phyloP scores from a whole-genome alignment of 2,113 vertebrate genomes.

The Gymnorhina tibicen region DNA sequence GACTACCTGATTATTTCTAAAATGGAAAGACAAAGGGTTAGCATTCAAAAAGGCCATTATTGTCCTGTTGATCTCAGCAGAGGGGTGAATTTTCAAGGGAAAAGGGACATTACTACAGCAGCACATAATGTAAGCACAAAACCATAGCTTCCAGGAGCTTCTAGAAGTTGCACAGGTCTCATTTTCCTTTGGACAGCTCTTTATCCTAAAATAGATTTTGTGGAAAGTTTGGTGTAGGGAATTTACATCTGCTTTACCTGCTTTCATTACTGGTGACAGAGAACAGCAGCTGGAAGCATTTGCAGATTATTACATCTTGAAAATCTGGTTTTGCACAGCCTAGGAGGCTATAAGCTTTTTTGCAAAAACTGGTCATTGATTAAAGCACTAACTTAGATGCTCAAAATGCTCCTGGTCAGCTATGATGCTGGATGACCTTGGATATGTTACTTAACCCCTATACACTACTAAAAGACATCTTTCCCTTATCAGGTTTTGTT shows the following conservation, averaged over 20 bases:
- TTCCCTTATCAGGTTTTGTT: background rate
- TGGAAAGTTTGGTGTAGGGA: background rate
- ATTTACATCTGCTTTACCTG: background rate
- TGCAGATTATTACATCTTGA: background rate
- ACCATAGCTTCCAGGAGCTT: background rate
- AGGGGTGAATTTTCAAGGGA: background rate
- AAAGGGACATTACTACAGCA: background rate
- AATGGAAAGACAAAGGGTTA: background rate
- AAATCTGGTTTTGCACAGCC: background rate
- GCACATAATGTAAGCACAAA: background rate
- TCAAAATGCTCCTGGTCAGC: background rate
- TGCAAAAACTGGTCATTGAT: background rate
- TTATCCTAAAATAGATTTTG: background rate
- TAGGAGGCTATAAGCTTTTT: background rate
- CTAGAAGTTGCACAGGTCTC: background rate
- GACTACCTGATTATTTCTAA: background rate
- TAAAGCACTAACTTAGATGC: background rate
- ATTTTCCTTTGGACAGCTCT: background rate
- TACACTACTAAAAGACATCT: background rate
- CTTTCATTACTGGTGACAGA: background rate
- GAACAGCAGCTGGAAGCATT: background rate
- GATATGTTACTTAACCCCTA: background rate
- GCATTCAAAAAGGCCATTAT: background rate
- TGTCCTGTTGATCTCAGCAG: background rate
- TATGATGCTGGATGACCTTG: background rate